These are phyloP conservation scores for Synchiropus splendidus DNA, from an alignment of 2,113 vertebrate species.

Conservation along the genomic window DNA sequence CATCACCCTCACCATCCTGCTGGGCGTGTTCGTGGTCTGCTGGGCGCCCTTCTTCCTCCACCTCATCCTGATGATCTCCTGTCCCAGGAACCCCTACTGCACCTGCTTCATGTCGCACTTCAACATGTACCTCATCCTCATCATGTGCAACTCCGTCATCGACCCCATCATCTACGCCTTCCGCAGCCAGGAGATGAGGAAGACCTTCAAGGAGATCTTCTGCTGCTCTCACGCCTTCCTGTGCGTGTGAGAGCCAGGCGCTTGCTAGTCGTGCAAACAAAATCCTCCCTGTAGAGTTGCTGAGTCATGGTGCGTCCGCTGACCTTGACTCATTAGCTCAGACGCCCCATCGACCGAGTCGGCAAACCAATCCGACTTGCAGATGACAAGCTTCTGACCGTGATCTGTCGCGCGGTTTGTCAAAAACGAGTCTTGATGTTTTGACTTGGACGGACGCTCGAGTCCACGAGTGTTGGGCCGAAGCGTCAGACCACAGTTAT, in stretches of 20 bases:
- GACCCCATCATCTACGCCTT: conserved; percentile 94
- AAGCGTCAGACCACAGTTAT: too few species aligned
- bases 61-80: conserved; percentile 87
- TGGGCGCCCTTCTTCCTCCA: conserved; percentile 95
- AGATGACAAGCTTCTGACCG: too few species aligned
- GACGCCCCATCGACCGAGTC: too few species aligned
- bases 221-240: conserved; percentile 73
- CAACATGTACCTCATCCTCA: conserved; percentile 92
- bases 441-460: too few species aligned
- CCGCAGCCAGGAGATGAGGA: conserved; percentile 89
- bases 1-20: conserved; percentile 86
- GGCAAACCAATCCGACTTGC: too few species aligned
- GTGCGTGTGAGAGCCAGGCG: conserved; percentile 71
- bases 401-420: too few species aligned
- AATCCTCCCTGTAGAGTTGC: too few species aligned
- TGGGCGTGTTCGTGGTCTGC: conserved; percentile 91
- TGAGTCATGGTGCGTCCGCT: too few species aligned
- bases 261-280: too few species aligned
- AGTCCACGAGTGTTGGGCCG: too few species aligned
- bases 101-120: conserved; percentile 97
- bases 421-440: too few species aligned
- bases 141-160: conserved; percentile 93
- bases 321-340: too few species aligned
- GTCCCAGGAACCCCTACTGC: conserved; percentile 89
- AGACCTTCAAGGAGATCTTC: conserved; percentile 91